phyloP scores from a whole-genome alignment of 2,797 vertebrate genomes.

The Lates japonicus region DNA sequence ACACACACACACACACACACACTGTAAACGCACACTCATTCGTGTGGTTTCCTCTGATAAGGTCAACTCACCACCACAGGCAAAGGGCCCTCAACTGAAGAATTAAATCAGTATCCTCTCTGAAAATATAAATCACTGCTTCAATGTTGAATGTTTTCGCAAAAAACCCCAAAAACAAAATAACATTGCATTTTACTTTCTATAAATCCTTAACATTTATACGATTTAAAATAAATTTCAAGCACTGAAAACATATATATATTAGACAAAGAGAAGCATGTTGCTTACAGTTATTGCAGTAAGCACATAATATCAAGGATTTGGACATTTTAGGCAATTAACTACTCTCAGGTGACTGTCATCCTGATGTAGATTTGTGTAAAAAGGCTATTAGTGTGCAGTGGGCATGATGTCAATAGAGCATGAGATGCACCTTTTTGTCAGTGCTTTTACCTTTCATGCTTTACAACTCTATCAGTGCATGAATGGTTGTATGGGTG shows the following conservation, averaged over 20 bases:
- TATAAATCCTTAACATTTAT: neutral
- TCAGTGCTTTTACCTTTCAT: conserved; percentile 24
- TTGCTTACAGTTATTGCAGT: conserved; percentile 1
- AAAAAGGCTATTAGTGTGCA: conserved; percentile 17
- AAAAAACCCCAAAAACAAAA: neutral
- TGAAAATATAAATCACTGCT: conserved; percentile 14
- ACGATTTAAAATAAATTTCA: neutral
- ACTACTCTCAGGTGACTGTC: conserved; percentile 4
- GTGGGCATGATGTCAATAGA: conserved; percentile 16
- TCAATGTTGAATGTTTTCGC: neutral
- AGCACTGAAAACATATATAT: conserved; percentile 3
- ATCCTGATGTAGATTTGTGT: neutral
- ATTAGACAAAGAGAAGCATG: conserved; percentile 5
- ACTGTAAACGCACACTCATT: neutral
- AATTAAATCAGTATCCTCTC: conserved; percentile 15
- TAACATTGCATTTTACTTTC: neutral
- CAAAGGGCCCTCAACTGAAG: conserved; percentile 8
- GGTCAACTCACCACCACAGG: conserved; percentile 38
- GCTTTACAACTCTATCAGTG: conserved; percentile 9
- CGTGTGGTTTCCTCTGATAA: conserved; percentile 24
- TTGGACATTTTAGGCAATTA: neutral
- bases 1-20: too few relatives aligned
- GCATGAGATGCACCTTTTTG: conserved; percentile 7
- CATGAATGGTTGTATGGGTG: conserved; percentile 5
- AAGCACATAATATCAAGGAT: neutral